Base-by-base conservation (phyloP, 2,797 vertebrate genomes). In the Brotula barbata region DNA sequence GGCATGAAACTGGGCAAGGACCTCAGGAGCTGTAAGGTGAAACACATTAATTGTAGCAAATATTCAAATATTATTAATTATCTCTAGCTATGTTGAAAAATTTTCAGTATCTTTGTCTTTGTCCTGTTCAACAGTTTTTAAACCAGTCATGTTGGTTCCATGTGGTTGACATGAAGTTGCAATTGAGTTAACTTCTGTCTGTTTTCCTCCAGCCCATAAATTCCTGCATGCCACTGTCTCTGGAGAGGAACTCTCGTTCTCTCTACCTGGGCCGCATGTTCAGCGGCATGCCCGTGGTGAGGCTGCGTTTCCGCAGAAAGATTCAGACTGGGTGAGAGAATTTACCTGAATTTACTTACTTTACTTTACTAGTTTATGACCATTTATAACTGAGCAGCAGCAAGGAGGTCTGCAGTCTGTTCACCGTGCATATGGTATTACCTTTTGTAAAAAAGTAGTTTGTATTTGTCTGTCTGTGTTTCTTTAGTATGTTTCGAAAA, bases 261-360 rank as follows among this genome's bases (percentile, higher is more conserved):
- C 89, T 98, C 49, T 96, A 98, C 81, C 89, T 99, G 75, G 97
- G 97, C 40, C 95, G 96, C 54, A 94, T 98, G 94, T 98, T 98
- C 88, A 98, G 94, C 0, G 94, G 92, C 0, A 91, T 92, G 20
- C 96, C 96, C 0, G 94, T 98, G 50, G 93, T 98, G 73, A 88
- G 93, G 60, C 91, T 97, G 16, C 94, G 94, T 62, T 98, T 98
- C 84, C 95, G 94, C 45, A 90, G 97, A 75, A 91, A 85, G 57
- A 92, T 95, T 54, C 93, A 92, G 2, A 96, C 94, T 0, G 93
- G 95, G 97, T 98, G 83, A 94, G 87, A 37, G 37, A 31, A 31
- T 12, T 36, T 12, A 14, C 34, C 8, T 39, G 37, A 28, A 28
- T n/a, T n/a, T n/a, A n/a, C n/a, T n/a, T n/a, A 7, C 25, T 28